A percentile compares a stretch with the other conserved stretches of the same genome.
phyloP scores from a whole-genome alignment of 2,888 invertebrate species.

The Rhagophthalmus giganteus region DNA sequence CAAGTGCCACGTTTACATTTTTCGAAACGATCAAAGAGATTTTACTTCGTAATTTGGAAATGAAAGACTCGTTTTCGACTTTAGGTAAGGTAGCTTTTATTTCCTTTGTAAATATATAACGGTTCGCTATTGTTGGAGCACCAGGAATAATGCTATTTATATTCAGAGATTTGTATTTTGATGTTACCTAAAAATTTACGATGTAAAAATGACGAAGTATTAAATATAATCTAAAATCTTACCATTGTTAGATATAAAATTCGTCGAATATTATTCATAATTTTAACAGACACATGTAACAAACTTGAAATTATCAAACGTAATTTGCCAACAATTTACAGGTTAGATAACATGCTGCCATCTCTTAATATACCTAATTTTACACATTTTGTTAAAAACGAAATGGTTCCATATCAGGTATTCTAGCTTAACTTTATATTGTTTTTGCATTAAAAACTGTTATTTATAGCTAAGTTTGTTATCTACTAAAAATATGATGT shows the following conservation, averaged over 20 bases:
- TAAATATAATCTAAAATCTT: neutral
- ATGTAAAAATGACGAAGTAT: too few species aligned
- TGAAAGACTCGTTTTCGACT: too few species aligned
- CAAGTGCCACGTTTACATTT: neutral
- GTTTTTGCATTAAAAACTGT: neutral
- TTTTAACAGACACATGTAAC: neutral
- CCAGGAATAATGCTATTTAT: too few species aligned
- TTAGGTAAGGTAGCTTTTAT: too few species aligned
- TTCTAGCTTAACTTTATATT: slow-evolving; percentile 5
- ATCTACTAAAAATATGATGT: neutral
- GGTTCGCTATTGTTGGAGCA: too few species aligned
- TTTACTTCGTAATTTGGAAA: too few species aligned
- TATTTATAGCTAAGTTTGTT: neutral
- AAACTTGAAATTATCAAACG: slow-evolving; percentile 4
- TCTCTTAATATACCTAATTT: neutral
- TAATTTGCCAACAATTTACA: neutral
- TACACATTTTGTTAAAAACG: neutral
- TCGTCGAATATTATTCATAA: slow-evolving; percentile 5
- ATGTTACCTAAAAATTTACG: too few species aligned
- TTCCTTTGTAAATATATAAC: too few species aligned
- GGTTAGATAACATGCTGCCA: neutral
- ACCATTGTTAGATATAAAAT: neutral
- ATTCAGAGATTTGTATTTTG: too few species aligned
- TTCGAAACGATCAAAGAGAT: too few species aligned
- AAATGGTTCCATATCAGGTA: slow-evolving; percentile 14